phyloP scores from a whole-genome alignment of 2,797 vertebrate species.

The Brachyrhaphis roseni region DNA sequence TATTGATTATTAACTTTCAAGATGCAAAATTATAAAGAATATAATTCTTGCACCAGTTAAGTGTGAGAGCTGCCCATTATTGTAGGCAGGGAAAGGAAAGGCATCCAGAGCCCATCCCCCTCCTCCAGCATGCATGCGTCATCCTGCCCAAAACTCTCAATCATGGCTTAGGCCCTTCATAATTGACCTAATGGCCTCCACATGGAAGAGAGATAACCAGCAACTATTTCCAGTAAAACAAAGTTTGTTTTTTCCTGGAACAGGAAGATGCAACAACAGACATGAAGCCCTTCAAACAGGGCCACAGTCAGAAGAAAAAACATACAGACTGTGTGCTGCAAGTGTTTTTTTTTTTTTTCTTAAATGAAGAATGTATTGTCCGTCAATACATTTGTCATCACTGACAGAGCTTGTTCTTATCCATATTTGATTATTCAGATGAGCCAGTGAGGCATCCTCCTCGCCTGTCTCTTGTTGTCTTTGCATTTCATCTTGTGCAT shows the following conservation, averaged over 20 bases:
- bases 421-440: conserved; percentile 82
- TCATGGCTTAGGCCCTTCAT: conserved; percentile 77
- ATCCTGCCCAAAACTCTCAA: conserved; percentile 68
- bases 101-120: conserved; percentile 46
- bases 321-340: conserved; percentile 13
- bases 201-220: conserved; percentile 82
- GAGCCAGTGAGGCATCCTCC: conserved; percentile 51
- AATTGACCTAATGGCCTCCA: conserved; percentile 88
- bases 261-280: conserved; percentile 61
- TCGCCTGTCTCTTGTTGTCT: conserved; percentile 36
- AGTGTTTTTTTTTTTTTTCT: conserved; percentile 10
- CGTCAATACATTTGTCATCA: conserved; percentile 17
- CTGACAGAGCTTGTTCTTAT: conserved; percentile 35
- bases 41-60: neutral
- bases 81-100: conserved; percentile 32
- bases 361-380: conserved; percentile 45
- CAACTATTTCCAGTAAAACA: conserved; percentile 82
- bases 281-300: conserved; percentile 12
- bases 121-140: conserved; percentile 56
- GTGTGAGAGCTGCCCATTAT: conserved; percentile 15
- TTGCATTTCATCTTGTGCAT: conserved; percentile 67
- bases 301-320: conserved; percentile 25
- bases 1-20: neutral
- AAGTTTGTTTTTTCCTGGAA: conserved; percentile 59
- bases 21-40: neutral